Conservation (phyloP, 2,888 invertebrate species). For the Ichneumoninae sp. region DNA sequence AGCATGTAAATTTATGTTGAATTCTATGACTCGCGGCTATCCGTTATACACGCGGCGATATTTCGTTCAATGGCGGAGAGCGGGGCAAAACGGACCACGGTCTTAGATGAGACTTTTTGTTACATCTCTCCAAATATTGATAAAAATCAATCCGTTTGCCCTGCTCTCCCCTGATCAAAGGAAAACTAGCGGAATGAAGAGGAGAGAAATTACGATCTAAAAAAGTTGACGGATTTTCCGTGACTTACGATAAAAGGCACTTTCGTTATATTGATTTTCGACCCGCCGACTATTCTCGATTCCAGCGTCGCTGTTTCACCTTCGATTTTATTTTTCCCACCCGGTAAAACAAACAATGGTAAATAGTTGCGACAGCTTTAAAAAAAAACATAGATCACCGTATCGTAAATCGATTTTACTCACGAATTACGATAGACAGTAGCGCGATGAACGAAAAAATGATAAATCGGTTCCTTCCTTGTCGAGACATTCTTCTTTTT, state of each 20-base stretch:
- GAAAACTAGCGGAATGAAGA: not conserved
- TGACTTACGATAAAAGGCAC: constrained; percentile 85
- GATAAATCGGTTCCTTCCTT: not conserved
- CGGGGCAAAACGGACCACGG: not conserved
- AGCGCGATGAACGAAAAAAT: constrained; percentile 11
- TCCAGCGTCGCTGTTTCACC: constrained; percentile 52
- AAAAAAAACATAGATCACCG: not conserved
- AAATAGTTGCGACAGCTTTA: not conserved
- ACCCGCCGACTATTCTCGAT: constrained; percentile 85
- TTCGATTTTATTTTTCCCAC: constrained; percentile 12
- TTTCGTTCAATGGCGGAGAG: not conserved
- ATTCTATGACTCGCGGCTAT: not conserved
- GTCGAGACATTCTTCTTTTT: constrained; percentile 9
- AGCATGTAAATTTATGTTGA: not conserved
- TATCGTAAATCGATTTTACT: constrained; percentile 38
- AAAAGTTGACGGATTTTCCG: constrained; percentile 3
- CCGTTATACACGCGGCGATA: not conserved
- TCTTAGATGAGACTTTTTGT: not conserved
- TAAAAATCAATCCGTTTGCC: too few relatives aligned
- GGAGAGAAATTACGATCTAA: not conserved
- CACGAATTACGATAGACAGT: constrained; percentile 50
- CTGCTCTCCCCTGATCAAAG: too few relatives aligned
- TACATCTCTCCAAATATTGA: too few relatives aligned
- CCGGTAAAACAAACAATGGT: constrained; percentile 17
- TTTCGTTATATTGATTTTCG: constrained; percentile 84